A percentile compares a stretch with the other conserved stretches of the same genome.
phyloP scores from a whole-genome alignment of 1,140 invertebrate genomes.

The Drosophila quadrilineata region DNA sequence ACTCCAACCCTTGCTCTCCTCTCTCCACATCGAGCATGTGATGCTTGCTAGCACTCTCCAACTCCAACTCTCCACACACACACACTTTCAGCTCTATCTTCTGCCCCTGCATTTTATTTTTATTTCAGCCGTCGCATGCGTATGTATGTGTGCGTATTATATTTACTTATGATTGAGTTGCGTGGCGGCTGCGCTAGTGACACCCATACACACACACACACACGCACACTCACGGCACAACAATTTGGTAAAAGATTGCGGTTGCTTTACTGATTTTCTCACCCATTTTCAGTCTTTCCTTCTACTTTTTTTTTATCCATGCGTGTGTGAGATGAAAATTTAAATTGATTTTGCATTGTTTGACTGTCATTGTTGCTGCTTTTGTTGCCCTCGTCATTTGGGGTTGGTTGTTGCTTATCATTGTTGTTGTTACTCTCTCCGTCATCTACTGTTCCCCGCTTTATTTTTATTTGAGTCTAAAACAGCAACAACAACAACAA shows the following conservation, averaged over 20 bases:
- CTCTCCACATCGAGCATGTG: constrained; percentile 2
- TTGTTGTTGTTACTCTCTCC: constrained; percentile 16
- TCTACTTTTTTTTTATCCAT: not conserved
- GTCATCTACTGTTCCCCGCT: no score
- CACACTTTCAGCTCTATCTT: constrained; percentile 5
- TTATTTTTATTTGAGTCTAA: constrained; percentile 34
- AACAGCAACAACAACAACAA: no score
- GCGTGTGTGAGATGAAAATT: constrained; percentile 63
- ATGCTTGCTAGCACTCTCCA: no score
- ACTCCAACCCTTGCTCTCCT: not conserved
- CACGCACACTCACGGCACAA: constrained; percentile 43
- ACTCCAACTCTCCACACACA: no score
- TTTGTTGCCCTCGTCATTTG: constrained; percentile 20
- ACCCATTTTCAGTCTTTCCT: constrained; percentile 58
- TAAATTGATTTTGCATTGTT: constrained; percentile 79
- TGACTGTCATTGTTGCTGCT: constrained; percentile 71
- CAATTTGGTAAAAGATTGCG: constrained; percentile 78
- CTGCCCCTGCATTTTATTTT: constrained; percentile 31
- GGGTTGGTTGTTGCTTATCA: constrained; percentile 23
- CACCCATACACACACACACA: constrained; percentile 27
- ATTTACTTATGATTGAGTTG: constrained; percentile 80
- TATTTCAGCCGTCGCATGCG: constrained; percentile 28
- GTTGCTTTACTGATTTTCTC: constrained; percentile 78
- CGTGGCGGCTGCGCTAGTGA: constrained; percentile 48
- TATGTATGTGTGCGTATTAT: constrained; percentile 54